Evolutionary conservation across 2,888 invertebrate species (phyloP), one percentile per base, ranked within the genome.

Genomic region (Agrotis ipsilon): DNA sequence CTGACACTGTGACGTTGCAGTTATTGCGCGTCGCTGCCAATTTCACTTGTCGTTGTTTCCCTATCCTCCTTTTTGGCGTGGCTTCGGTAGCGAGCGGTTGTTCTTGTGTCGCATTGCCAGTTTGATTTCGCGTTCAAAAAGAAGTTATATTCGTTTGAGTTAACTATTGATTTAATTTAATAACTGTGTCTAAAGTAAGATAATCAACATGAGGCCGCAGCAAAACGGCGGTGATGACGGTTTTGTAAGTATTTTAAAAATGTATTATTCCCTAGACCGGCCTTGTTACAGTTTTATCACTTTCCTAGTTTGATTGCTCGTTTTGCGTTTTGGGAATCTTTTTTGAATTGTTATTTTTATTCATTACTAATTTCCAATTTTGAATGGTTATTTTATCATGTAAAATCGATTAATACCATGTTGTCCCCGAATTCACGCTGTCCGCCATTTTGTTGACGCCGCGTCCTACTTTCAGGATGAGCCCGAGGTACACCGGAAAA

Each of bases 401-500:
- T 16, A 57, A n/a, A 21, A 68, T 68, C 46, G 45, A 52, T 76
- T 3, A 19, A 16, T 46, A 27, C 21, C 1, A 54, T 39, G 21
- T 19, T 24, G 9, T 54, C n/a, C 21, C 46, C 27, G 32, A 16
- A 21, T 46, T 66, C 83, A 83, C 86, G 82, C 77, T 63, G 78
- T 86, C 93, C 94, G 96, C 96, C 96, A 96, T 96, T 92, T 96
- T 96, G 96, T 95, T 91, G 76, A 89, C 89, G 80, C 77, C 81
- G 86, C 88, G 93, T 88, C 90, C 91, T 90, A 92, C 89, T 95
- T 96, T 91, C 92, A 96, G 96, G 96, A 97, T 82, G 98, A 98
- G 92, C 98, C 98, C 1, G 98, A 98, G 93, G 98, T 98, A 85
- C 98, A 98, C 90, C 97, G 99, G 55, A 99, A 99, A 93, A 96